Base-by-base conservation (phyloP, 1,140 invertebrate species). In the Muscidifurax raptorellus region DNA sequence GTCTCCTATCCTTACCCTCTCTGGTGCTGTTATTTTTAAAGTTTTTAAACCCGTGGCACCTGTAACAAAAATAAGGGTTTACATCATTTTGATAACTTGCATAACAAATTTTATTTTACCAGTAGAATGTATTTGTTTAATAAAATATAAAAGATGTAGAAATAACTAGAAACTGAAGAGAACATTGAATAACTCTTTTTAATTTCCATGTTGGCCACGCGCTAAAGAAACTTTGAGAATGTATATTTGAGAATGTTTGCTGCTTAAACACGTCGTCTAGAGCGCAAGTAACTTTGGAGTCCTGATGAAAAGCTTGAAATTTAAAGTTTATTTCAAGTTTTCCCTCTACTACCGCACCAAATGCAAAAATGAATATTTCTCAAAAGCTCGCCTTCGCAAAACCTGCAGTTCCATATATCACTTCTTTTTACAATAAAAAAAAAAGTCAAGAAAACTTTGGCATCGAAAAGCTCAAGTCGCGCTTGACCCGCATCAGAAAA, bases 21-120 rank as follows among this genome's bases (percentile, higher is more conserved):
- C 92, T 15, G 96, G 96, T n/a, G 96, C 95, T 75, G 94, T 95
- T 90, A 97, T 96, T 87, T 95, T 94, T 87, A 97, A 92, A 87
- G 96, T 95, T 87, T 95, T 95, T 40, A 97, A 92, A n/a, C 95
- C 94, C 76, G 92, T 92, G 52, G 94, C 94, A 91, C 95, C 95
- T 96, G 93, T 2, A 92, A 93, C 89, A 80, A 78, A 76, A 59
- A n/a, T n/a, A 83, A 28, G 80, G 47, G 32, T n/a, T 13, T 47
- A 10, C 3, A 22, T 59, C 18, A 18, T 22, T 59, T 59, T 59
- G n/a, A 59, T 7, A 59, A 22, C 6, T 59, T 59, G 7, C 22
- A 22, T 5, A 59, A 59, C 15, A 47, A 47, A 47, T 47, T 6
- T 36, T 36, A 36, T 36, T 36, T 7, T 7, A 36, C 32, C 32